Conservation (phyloP, 64 coral and sea anemone genomes). For the Actinia equina region DNA sequence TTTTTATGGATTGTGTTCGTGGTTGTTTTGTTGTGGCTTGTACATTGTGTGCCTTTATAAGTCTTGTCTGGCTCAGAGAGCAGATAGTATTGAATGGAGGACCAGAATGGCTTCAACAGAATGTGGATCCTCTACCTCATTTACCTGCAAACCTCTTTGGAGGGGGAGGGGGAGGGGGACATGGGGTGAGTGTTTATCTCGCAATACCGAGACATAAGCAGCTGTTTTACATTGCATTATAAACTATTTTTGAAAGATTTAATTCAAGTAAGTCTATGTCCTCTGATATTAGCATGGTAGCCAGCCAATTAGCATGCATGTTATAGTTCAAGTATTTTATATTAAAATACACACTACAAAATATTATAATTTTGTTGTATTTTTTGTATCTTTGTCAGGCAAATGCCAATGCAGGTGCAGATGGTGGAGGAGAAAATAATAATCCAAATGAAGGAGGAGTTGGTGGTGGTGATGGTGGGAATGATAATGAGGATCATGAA, state of each 20-base stretch:
- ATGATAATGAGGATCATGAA: slow-evolving; percentile 32
- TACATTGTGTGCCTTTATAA: slow-evolving; percentile 97
- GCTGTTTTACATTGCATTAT: no score
- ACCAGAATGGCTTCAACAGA: slow-evolving; percentile 87
- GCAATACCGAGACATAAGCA: no score
- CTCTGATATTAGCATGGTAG: no score
- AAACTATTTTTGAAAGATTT: no score
- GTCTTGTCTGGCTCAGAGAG: slow-evolving; percentile 92
- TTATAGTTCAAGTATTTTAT: no score
- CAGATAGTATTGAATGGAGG: slow-evolving; percentile 96
- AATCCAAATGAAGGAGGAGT: slow-evolving; percentile 36
- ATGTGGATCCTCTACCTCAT: slow-evolving; percentile 55
- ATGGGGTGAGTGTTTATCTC: no score
- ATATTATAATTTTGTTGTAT: no score
- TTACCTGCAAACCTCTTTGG: slow-evolving; percentile 56
- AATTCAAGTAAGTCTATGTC: no score
- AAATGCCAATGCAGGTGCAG: not conserved
- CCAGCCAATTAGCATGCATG: no score
- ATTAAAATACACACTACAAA: no score
- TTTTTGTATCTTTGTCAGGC: not conserved
- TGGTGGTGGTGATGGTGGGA: slow-evolving; percentile 42
- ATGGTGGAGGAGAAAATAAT: not conserved
- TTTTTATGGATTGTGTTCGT: slow-evolving; percentile 89
- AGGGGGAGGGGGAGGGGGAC: slow-evolving; percentile 8
- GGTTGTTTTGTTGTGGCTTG: slow-evolving; percentile 99